Evolutionary conservation across 2,113 vertebrate genomes (phyloP).

Genomic region (Asarcornis scutulata): DNA sequence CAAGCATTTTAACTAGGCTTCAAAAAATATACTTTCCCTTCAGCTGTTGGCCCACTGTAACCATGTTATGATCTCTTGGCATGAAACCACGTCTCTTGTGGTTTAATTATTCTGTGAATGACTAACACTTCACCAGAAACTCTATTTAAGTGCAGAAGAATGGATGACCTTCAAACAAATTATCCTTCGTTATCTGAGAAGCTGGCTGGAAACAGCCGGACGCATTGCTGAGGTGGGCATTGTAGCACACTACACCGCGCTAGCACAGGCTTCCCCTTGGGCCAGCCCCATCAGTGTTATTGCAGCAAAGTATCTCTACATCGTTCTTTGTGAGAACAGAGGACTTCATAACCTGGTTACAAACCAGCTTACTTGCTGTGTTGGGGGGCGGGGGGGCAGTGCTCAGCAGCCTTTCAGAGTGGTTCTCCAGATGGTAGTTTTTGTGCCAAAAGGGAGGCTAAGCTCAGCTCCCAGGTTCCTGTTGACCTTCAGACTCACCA

Average conservation of each 20-base stretch:
- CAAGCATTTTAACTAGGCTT: background rate
- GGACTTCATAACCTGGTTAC: background rate
- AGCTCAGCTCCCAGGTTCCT: background rate
- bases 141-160: slow-evolving; percentile 34
- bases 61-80: slow-evolving; percentile 5
- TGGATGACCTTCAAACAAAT: slow-evolving; percentile 37
- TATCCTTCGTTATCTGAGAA: background rate
- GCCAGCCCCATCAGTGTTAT: background rate
- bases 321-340: slow-evolving; percentile 22
- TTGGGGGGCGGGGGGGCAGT: background rate
- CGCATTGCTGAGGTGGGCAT: background rate
- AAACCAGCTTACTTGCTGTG: background rate
- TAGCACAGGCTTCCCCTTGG: background rate
- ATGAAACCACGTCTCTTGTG: background rate
- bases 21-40: background rate
- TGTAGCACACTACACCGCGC: background rate
- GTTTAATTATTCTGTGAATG: slow-evolving; percentile 1
- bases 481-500: slow-evolving; percentile 14
- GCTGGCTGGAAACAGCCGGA: background rate
- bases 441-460: slow-evolving; percentile 12
- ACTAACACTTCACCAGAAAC: slow-evolving; percentile 3
- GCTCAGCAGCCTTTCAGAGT: background rate
- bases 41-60: background rate
- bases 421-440: background rate
- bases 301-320: background rate